Evolutionary conservation across 2,113 vertebrate genomes (phyloP), one percentile per base, ranked within the genome.

Genomic region (Actinemys pallida): DNA sequence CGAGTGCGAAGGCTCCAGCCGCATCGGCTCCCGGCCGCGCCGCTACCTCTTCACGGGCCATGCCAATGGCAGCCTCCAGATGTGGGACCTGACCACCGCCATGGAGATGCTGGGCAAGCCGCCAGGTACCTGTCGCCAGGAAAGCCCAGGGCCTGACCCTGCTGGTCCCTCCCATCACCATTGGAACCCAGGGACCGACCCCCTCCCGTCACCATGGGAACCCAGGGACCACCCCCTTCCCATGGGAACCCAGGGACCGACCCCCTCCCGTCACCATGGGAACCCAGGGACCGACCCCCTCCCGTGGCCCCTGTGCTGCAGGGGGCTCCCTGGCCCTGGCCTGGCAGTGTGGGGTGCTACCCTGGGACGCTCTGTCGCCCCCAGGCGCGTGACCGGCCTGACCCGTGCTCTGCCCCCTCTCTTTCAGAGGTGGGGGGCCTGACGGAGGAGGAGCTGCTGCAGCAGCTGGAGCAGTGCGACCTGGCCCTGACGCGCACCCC

Each of bases 81-180:
- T 99, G 98, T 99, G 99, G 99, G 99, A 99, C 97, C 98, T 99
- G 50, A 99, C 99, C 50, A 99, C 99, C 0, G 99, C 99, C 80
- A 99, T 99, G 98, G 99, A 99, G 39, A 98, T 98, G 35, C 98
- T 98, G 1, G 97, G 95, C 47, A 97, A 95, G 45, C 53, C 88
- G 2, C 96, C 96, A 82, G 97, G 98, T 98, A 96, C 9, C 39
- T 1, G 31, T n/a, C 3, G 31, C 62, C 35, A 62, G 7, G 62
- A 16, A 3, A n/a, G 2, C 65, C 16, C 39, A 39, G 39, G 39
- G 39, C 39, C 39, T 39, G 39, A 39, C 39, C 39, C 39, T 39
- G 39, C 39, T 39, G 39, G 39, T 39, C 39, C 39, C 39, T 39
- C 39, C 39, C 39, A 39, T 39, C 39, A 39, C 39, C 39, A 39